Conservation (phyloP, 2,888 invertebrate genomes). For the Meandrusa payeni region DNA sequence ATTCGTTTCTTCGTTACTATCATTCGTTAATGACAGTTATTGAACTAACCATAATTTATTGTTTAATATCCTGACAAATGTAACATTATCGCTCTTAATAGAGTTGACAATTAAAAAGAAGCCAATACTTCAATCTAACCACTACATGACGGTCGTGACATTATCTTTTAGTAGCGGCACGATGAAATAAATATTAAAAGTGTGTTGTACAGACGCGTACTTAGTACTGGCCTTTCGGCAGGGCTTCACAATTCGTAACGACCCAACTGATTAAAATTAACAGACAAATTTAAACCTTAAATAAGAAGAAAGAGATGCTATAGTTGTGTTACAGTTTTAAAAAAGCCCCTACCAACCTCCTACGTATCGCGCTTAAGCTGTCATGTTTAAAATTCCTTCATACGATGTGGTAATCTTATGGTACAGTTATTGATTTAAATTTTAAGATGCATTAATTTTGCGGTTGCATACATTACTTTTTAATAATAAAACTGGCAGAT, state of each 20-base stretch:
- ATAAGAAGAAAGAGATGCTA: background rate
- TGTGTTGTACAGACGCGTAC: constrained; percentile 21
- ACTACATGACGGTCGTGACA: constrained; percentile 38
- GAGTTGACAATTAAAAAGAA: constrained; percentile 31
- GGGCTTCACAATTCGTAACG: background rate
- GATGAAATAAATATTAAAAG: constrained; percentile 52
- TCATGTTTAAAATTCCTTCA: constrained; percentile 31
- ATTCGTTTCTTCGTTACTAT: too few relatives aligned
- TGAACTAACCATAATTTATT: background rate
- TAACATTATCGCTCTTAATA: constrained; percentile 29
- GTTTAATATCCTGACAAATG: background rate
- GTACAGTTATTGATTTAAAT: constrained; percentile 23
- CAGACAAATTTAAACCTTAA: constrained; percentile 3
- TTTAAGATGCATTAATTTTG: constrained; percentile 18
- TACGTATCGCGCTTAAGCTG: constrained; percentile 26
- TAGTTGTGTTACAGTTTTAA: background rate
- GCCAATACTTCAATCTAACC: constrained; percentile 40
- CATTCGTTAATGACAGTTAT: too few relatives aligned
- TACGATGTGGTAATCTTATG: constrained; percentile 29
- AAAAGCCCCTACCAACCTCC: constrained; percentile 28
- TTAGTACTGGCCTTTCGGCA: constrained; percentile 35
- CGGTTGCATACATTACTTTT: constrained; percentile 9
- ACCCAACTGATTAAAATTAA: background rate
- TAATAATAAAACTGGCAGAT: too few relatives aligned
- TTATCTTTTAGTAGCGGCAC: constrained; percentile 50